Conservation (phyloP, 2,113 vertebrate species). For the Nesoenas mayeri region DNA sequence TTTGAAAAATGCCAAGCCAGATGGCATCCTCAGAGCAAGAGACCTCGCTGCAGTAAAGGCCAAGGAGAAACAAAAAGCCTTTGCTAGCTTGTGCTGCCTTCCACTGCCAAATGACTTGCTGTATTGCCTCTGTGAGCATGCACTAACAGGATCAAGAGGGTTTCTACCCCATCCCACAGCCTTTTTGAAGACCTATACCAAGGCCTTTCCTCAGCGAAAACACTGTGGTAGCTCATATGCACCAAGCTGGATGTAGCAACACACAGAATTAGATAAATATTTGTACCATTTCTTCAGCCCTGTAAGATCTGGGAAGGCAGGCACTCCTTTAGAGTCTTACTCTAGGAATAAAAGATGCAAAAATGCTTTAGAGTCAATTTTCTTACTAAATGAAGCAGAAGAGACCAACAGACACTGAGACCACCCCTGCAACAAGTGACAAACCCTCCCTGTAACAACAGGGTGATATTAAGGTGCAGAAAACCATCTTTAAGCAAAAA, state of each 20-base stretch:
- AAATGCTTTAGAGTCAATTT: neutral
- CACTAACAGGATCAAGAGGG: neutral
- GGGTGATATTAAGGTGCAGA: neutral
- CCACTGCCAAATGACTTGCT: neutral
- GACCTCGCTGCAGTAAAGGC: neutral
- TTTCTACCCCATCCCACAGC: neutral
- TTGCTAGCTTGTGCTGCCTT: neutral
- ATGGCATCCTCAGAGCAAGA: neutral
- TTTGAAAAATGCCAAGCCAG: neutral
- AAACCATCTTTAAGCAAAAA: neutral
- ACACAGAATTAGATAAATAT: neutral
- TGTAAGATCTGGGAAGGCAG: neutral
- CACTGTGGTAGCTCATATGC: rapidly evolving
- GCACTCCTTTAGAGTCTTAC: neutral
- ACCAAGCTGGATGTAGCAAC: neutral
- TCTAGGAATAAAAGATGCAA: neutral
- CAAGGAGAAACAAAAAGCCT: neutral
- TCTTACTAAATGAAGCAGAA: neutral
- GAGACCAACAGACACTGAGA: neutral
- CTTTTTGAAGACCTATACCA: neutral
- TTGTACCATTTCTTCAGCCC: neutral
- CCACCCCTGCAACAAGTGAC: neutral
- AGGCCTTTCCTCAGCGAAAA: neutral
- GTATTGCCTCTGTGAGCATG: neutral
- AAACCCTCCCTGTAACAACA: neutral